phyloP scores from a whole-genome alignment of 2,888 invertebrate species.

The Piscicola geometra region DNA sequence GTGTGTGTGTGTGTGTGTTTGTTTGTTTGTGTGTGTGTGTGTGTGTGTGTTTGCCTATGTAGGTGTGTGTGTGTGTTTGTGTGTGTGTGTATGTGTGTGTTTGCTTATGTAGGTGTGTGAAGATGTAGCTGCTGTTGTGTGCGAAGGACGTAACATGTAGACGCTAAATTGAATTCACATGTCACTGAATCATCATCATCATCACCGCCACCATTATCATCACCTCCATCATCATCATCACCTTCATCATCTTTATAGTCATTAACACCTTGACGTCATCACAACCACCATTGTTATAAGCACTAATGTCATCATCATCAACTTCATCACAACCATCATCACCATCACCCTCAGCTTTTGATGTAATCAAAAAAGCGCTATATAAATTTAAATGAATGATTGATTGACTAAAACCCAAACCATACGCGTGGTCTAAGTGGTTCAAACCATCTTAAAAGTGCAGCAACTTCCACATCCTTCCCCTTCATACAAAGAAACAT shows the following conservation, averaged over 20 bases:
- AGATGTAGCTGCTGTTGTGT: neutral
- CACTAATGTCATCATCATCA: slow-evolving; percentile 12
- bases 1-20: neutral
- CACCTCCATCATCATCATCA: slow-evolving; percentile 25
- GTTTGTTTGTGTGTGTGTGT: neutral
- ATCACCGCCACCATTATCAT: slow-evolving; percentile 11
- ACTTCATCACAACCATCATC: slow-evolving; percentile 9
- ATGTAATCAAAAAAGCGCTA: no score
- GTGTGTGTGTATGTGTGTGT: no score
- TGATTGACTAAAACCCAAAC: neutral
- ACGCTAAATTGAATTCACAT: slow-evolving; percentile 5
- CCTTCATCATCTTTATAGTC: slow-evolving; percentile 19
- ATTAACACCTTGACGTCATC: slow-evolving; percentile 18
- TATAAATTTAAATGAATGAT: neutral
- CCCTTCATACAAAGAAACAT: no score
- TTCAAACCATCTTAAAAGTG: no score
- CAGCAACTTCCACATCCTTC: no score
- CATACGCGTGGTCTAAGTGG: neutral
- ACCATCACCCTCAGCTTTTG: slow-evolving; percentile 1
- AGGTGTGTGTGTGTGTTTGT: no score
- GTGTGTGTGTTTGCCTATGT: neutral
- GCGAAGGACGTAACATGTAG: neutral
- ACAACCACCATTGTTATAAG: slow-evolving; percentile 5
- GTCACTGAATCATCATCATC: slow-evolving; percentile 8
- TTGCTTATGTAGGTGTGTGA: neutral